Evolutionary conservation across 2,113 vertebrate genomes (phyloP).

Genomic region (Uria aalge): DNA sequence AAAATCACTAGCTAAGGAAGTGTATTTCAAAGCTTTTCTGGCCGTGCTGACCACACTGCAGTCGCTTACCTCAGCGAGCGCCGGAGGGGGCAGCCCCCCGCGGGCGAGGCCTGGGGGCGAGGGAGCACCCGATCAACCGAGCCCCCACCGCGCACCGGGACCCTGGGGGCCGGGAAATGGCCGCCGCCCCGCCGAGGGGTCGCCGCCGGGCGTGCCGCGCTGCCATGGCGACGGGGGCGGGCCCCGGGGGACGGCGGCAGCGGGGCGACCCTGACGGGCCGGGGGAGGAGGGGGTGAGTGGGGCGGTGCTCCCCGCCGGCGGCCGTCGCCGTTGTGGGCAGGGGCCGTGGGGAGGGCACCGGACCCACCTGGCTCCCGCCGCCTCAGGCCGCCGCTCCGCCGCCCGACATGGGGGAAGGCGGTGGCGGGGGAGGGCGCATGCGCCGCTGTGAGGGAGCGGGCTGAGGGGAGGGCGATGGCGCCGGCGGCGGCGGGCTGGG

Average conservation of each 20-base stretch:
- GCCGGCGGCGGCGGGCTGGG: neutral
- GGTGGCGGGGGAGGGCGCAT: neutral
- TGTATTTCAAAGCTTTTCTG: neutral
- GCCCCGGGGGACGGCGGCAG: neutral
- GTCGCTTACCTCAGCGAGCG: neutral
- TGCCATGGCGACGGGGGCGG: neutral
- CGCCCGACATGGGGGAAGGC: neutral
- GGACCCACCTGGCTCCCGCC: neutral
- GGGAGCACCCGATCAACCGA: neutral
- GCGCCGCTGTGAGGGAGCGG: neutral
- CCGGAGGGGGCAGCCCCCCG: neutral
- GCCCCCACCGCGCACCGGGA: no score
- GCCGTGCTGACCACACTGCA: neutral
- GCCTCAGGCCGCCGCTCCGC: neutral
- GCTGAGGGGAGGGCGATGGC: neutral
- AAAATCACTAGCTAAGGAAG: neutral
- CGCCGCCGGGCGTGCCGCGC: neutral
- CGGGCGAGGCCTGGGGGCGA: neutral
- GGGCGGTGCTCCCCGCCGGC: neutral
- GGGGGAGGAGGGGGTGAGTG: neutral
- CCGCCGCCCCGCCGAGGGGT: neutral
- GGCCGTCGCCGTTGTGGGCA: neutral
- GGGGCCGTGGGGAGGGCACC: no score
- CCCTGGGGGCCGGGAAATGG: neutral
- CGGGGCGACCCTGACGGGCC: neutral